Base-by-base conservation (phyloP, 2,888 invertebrate species). In the Allacma fusca region DNA sequence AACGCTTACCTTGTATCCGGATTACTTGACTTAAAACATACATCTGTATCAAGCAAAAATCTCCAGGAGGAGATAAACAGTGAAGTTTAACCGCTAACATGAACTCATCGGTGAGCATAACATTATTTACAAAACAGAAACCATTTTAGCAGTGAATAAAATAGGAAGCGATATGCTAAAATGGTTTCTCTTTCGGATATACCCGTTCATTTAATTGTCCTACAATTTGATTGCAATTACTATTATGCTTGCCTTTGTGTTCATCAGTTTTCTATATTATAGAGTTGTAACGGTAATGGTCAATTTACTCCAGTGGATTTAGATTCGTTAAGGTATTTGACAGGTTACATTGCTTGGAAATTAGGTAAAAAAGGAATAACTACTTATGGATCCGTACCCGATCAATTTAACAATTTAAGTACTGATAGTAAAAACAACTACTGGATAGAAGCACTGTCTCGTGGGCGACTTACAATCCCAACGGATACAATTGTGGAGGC, bases 261-360 rank as follows among this genome's bases (percentile, higher is more conserved):
- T 50, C 24, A n/a, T 69, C 16, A 34, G 26, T 71, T 50, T 24
- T n/a, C 28, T 44, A 70, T 13, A 9, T 43, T 71, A n/a, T n/a
- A n/a, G 23, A 43, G 28, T 1, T 16, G n/a, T n/a, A 23, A 40
- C 5, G 5, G 40, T 16, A 69, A 43, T 1, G n/a, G 1, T 23
- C 2, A 50, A 5, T 7, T n/a, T 23, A 50, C 24, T 34, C 16
- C 28, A 23, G 23, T 69, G 7, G 29, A 65, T 26, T 13, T 34
- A 24, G 65, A 76, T 0, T 62, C 71, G 0, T 24, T 71, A 12
- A 44, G 34, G 7, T 76, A 29, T 71, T 71, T 76, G 21, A 71
- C 76, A 26, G 76, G 71, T 1, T 76, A 72, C n/a, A 23, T 71
- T n/a, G 71, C 71, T 13, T 71, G 1, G 24, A 23, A 26, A 65